Evolutionary conservation across 2,888 invertebrate species (phyloP).

Genomic region (Trachelus tabidus): DNA sequence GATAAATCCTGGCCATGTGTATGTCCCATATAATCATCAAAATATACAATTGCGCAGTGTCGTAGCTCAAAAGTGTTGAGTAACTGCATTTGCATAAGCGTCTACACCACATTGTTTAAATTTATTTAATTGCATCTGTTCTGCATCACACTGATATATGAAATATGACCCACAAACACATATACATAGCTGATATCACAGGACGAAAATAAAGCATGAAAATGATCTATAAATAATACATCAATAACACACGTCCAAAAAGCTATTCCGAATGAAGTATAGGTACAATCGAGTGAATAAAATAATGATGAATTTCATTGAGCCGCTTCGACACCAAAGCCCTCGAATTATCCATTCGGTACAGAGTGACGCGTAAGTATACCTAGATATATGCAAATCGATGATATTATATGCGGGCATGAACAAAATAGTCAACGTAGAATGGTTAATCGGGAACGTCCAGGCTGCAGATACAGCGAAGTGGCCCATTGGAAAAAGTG

Average conservation of each 20-base stretch:
- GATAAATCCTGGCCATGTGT: neutral
- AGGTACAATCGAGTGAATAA: neutral
- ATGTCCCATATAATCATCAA: neutral
- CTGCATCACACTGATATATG: too few species aligned
- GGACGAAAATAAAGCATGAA: too few species aligned
- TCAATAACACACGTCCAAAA: neutral
- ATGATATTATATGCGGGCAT: neutral
- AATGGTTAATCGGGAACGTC: neutral
- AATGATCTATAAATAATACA: neutral
- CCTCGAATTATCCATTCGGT: neutral
- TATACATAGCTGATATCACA: too few species aligned
- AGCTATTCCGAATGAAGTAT: neutral
- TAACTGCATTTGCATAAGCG: neutral
- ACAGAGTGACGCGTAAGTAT: neutral
- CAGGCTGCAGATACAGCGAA: neutral
- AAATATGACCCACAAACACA: too few species aligned
- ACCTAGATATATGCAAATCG: neutral
- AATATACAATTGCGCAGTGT: neutral
- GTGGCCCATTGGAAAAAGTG: slow-evolving; percentile 24
- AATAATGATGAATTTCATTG: neutral
- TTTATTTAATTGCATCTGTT: neutral
- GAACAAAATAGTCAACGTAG: neutral
- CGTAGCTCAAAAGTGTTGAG: neutral
- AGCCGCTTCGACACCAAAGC: neutral
- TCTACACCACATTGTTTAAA: neutral